Evolutionary conservation across 2,113 vertebrate species (phyloP), one percentile per base, ranked within the genome.

Genomic region (Athene noctua): DNA sequence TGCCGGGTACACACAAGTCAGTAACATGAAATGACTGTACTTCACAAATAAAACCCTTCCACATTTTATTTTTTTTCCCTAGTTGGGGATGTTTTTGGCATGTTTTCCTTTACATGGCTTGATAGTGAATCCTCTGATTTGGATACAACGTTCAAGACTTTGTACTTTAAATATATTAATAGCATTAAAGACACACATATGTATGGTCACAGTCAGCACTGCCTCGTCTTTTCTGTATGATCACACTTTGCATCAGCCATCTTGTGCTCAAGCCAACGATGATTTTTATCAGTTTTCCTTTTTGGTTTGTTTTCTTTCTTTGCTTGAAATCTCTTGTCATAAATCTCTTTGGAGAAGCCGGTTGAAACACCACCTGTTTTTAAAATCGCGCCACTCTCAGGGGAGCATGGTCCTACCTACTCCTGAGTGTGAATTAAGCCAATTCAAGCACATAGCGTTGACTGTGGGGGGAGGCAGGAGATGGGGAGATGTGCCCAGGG

Each of bases 161-260:
- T 58, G 21, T 57, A 38, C 20, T 95, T 86, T 36, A 79, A 52
- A 54, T 49, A 32, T 14, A 9, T 66, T 78, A 55, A 6, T 40
- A 78, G 19, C 7, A 12, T 67, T 58, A n/a, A 52, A 19, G 29
- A 46, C 14, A 58, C 9, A 19, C 1, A 0, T 52, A 13, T 42
- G 6, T 34, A 30, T 13, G 11, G 52, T 61, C 54, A n/a, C 11
- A 21, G 30, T 44, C 63, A 90, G 38, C 7, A 5, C 21, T 52
- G 32, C 34, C 42, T 79, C 2, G 0, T 51, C 36, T 80, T 27
- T 63, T 32, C 63, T 62, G 11, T 51, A 8, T 36, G 32, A 73
- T 62, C 38, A 17, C 5, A 63, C 15, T 61, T 62, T 61, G 44
- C 17, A 68, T 47, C 34, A 65, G 36, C 11, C 4, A 5, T 38